These are phyloP conservation scores for Erythrocercus mccallii DNA, from an alignment of 2,113 vertebrate genomes.

Conservation along the genomic window DNA sequence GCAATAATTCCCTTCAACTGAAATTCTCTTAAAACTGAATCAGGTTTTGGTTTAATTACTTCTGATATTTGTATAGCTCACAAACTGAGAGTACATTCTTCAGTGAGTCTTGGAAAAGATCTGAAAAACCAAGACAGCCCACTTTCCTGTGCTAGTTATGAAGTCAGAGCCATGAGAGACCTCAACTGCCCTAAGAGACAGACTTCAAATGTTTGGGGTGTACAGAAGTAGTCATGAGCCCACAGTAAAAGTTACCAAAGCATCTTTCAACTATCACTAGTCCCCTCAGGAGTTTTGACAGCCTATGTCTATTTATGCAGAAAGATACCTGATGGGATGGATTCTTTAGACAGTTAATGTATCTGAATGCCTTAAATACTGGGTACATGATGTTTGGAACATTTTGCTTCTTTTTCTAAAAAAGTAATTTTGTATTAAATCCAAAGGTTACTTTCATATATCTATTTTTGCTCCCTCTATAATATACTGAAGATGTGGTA, in stretches of 20 bases:
- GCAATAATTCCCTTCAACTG: neutral
- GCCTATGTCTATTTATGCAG: neutral
- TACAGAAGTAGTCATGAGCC: neutral
- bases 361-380: neutral
- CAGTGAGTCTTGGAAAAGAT: neutral
- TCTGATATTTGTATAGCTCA: neutral
- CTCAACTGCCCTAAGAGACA: neutral
- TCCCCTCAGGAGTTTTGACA: neutral
- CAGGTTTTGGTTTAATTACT: neutral
- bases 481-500: neutral
- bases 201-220: neutral
- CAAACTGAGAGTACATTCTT: neutral
- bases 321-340: neutral
- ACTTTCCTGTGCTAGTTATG: neutral
- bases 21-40: neutral
- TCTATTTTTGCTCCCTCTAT: neutral
- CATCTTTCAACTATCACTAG: neutral
- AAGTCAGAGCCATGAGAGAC: neutral
- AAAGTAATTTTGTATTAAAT: neutral
- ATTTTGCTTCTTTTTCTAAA: neutral
- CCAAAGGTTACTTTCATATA: neutral
- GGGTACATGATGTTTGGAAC: neutral
- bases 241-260: neutral
- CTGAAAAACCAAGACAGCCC: neutral
- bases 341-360: neutral